Percentiles rank a stretch among this genome's conserved stretches.
Conservation (phyloP, 1,140 invertebrate genomes). For the Drosophila tristis region DNA sequence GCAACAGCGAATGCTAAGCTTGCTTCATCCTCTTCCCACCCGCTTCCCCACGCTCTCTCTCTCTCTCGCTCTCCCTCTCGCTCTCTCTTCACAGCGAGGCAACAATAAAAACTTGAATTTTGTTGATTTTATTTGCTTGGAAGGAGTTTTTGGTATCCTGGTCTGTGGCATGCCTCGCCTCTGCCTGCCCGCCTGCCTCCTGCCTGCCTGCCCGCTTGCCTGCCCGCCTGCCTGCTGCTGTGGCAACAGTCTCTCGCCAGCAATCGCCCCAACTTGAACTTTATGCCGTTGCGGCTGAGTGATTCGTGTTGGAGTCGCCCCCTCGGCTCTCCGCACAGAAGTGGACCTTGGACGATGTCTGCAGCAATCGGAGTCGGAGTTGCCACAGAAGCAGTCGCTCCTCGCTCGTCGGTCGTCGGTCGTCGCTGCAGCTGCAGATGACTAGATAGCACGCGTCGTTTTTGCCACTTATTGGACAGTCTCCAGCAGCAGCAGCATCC, state of each 20-base stretch:
- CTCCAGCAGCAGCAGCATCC: slow-evolving; percentile 31
- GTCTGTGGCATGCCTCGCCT: slow-evolving; percentile 5
- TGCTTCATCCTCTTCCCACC: not conserved
- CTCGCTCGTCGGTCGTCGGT: not conserved
- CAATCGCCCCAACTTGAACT: slow-evolving; percentile 72
- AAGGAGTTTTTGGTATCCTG: slow-evolving; percentile 49
- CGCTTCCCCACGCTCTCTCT: not conserved
- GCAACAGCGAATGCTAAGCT: slow-evolving; percentile 17
- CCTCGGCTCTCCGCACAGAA: slow-evolving; percentile 30
- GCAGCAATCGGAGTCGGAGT: slow-evolving; percentile 1
- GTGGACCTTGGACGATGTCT: slow-evolving; percentile 68
- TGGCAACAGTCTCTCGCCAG: slow-evolving; percentile 65
- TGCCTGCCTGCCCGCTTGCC: not conserved
- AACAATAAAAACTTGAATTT: slow-evolving; percentile 80
- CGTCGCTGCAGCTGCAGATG: slow-evolving; percentile 48
- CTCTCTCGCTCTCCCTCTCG: slow-evolving; percentile 11
- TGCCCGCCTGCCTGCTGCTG: slow-evolving; percentile 6
- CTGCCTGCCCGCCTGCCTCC: slow-evolving; percentile 1
- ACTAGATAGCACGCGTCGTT: slow-evolving; percentile 71
- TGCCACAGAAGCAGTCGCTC: slow-evolving; percentile 1
- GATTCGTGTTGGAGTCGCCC: slow-evolving; percentile 55
- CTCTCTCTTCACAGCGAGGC: slow-evolving; percentile 45
- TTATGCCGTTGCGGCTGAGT: slow-evolving; percentile 77
- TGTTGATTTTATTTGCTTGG: slow-evolving; percentile 73
- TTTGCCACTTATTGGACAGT: slow-evolving; percentile 76